A percentile compares a stretch with the other conserved stretches of the same genome.
Conservation (phyloP, 2,888 invertebrate genomes). For the Ceraclea dissimilis region DNA sequence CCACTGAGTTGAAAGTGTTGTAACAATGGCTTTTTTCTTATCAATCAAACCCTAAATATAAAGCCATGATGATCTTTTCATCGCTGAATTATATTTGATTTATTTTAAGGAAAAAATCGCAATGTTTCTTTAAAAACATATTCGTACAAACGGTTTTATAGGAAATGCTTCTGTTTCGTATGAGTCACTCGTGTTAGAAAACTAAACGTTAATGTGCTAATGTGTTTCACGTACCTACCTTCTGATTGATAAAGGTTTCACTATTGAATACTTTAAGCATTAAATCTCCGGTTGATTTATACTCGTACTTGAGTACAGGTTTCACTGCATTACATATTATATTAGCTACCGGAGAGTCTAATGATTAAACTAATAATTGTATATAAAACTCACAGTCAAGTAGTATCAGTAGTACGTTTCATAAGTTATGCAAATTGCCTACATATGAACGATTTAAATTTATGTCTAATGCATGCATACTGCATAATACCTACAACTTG, state of each 20-base stretch:
- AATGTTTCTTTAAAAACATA: too few species aligned
- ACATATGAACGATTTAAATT: neutral
- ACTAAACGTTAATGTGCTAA: too few species aligned
- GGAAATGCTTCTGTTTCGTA: too few species aligned
- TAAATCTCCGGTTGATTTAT: neutral
- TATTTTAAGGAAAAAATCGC: too few species aligned
- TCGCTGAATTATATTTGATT: too few species aligned
- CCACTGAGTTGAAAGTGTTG: too few species aligned
- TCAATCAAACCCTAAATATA: too few species aligned
- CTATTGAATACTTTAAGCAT: neutral
- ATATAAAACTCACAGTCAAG: neutral
- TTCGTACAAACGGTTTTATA: too few species aligned
- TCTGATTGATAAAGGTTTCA: neutral
- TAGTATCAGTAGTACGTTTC: neutral
- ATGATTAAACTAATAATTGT: neutral
- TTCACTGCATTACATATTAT: neutral
- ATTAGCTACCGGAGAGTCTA: neutral
- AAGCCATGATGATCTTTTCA: too few species aligned
- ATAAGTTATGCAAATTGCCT: neutral
- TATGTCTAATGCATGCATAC: neutral
- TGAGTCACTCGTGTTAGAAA: too few species aligned
- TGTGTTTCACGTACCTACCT: neutral
- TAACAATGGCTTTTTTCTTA: too few species aligned
- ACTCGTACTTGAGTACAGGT: neutral
- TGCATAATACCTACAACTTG: neutral